phyloP scores from a whole-genome alignment of 2,113 vertebrate genomes.

The Cololabis saira region DNA sequence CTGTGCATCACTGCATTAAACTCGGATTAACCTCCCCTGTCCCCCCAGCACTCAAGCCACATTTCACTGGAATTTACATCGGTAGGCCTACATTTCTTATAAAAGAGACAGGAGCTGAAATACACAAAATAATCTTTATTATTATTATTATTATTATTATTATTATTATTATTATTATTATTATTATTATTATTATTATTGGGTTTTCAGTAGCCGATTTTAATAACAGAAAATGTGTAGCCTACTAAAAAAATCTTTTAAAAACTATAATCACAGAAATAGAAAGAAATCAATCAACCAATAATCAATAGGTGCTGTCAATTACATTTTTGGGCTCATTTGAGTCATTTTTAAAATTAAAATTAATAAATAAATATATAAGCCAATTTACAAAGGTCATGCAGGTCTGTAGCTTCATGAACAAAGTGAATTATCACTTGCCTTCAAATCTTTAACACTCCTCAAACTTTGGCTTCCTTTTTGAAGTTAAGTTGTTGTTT shows the following conservation, averaged over 20 bases:
- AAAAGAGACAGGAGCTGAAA: slow-evolving; percentile 73
- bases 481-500: too few species aligned
- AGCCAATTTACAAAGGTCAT: too few species aligned
- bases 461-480: too few species aligned
- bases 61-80: slow-evolving; percentile 90
- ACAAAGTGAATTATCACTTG: too few species aligned
- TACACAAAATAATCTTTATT: slow-evolving; percentile 3
- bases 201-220: background rate
- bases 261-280: too few species aligned
- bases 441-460: too few species aligned
- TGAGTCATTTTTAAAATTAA: too few species aligned
- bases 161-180: slow-evolving; percentile 23
- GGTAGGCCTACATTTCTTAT: slow-evolving; percentile 82
- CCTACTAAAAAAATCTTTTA: background rate
- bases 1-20: slow-evolving; percentile 94
- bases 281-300: too few species aligned
- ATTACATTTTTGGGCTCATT: too few species aligned
- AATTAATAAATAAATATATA: too few species aligned
- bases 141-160: slow-evolving; percentile 25
- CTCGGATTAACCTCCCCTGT: slow-evolving; percentile 97
- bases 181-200: slow-evolving; percentile 26
- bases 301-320: too few species aligned
- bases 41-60: slow-evolving; percentile 84
- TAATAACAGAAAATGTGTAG: background rate
- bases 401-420: too few species aligned